phyloP scores from a whole-genome alignment of 2,888 invertebrate species.

The Amphipyra berbera region DNA sequence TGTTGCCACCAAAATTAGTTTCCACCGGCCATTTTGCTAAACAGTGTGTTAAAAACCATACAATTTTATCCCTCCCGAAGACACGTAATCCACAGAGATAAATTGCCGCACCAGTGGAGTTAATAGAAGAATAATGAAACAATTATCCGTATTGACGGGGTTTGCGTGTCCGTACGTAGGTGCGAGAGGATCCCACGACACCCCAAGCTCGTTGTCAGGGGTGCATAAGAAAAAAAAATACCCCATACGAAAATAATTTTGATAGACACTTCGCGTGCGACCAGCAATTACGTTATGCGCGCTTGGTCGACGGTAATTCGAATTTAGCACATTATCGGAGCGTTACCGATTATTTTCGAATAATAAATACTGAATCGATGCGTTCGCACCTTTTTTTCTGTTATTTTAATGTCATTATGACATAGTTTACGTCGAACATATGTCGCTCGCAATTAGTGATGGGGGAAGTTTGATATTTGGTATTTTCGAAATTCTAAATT shows the following conservation, averaged over 20 bases:
- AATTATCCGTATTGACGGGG: slow-evolving; percentile 84
- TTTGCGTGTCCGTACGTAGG: slow-evolving; percentile 78
- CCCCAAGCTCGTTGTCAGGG: slow-evolving; percentile 70
- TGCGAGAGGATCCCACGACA: slow-evolving; percentile 73
- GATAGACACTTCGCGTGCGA: slow-evolving; percentile 89
- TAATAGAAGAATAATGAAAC: slow-evolving; percentile 89
- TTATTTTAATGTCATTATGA: slow-evolving; percentile 77
- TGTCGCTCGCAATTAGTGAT: slow-evolving; percentile 63
- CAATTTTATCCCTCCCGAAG: slow-evolving; percentile 55
- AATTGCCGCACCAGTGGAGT: slow-evolving; percentile 82
- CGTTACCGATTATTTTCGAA: slow-evolving; percentile 81
- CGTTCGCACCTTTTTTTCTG: slow-evolving; percentile 82
- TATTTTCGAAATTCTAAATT: slow-evolving; percentile 30
- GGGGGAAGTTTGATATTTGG: slow-evolving; percentile 41
- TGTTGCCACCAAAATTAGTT: slow-evolving; percentile 76
- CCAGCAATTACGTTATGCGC: slow-evolving; percentile 80
- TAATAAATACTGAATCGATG: slow-evolving; percentile 76
- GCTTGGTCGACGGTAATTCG: slow-evolving; percentile 74
- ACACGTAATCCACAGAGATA: slow-evolving; percentile 68
- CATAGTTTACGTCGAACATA: slow-evolving; percentile 72
- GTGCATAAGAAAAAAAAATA: slow-evolving; percentile 79
- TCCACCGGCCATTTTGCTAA: slow-evolving; percentile 57
- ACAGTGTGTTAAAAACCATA: slow-evolving; percentile 62
- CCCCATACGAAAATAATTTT: slow-evolving; percentile 86
- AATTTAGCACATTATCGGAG: slow-evolving; percentile 88